These are phyloP conservation scores for Octonoba sinensis DNA, from an alignment of 2,888 invertebrate genomes.

Conservation along the genomic window DNA sequence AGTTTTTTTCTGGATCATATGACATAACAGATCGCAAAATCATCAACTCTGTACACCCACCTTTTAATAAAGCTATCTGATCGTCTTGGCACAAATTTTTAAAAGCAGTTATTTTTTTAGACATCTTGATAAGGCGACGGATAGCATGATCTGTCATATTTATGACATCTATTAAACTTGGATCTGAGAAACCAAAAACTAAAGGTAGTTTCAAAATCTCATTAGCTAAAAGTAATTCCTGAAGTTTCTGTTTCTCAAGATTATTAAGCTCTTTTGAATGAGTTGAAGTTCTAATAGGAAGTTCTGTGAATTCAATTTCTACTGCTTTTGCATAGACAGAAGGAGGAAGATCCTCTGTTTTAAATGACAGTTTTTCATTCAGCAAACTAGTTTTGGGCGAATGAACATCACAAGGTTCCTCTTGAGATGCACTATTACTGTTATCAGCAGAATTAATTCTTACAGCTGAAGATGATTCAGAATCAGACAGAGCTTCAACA, in stretches of 20 bases:
- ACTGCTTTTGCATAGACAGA: constrained; percentile 56
- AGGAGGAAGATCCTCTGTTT: constrained; percentile 19
- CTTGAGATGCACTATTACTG: background rate
- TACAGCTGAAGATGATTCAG: background rate
- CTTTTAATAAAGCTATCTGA: constrained; percentile 88
- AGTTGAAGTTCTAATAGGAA: constrained; percentile 39
- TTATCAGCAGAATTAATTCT: background rate
- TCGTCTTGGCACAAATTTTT: constrained; percentile 94
- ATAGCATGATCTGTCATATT: constrained; percentile 94
- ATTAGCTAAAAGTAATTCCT: constrained; percentile 87
- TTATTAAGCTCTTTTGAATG: constrained; percentile 78
- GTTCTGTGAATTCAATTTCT: constrained; percentile 59
- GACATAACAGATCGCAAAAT: constrained; percentile 92
- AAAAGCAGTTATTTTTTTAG: constrained; percentile 80
- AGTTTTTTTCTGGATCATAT: constrained; percentile 88
- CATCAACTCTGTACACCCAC: constrained; percentile 97
- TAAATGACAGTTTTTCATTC: background rate
- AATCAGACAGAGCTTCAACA: background rate
- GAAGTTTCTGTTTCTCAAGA: constrained; percentile 86
- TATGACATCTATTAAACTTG: constrained; percentile 83
- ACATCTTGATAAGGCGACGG: constrained; percentile 79
- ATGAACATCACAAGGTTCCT: background rate
- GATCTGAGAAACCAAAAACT: constrained; percentile 70
- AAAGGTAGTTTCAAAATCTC: constrained; percentile 87
- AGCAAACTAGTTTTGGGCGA: constrained; percentile 5